phyloP scores from a whole-genome alignment of 2,797 vertebrate genomes.

The Peromyscus attwateri region DNA sequence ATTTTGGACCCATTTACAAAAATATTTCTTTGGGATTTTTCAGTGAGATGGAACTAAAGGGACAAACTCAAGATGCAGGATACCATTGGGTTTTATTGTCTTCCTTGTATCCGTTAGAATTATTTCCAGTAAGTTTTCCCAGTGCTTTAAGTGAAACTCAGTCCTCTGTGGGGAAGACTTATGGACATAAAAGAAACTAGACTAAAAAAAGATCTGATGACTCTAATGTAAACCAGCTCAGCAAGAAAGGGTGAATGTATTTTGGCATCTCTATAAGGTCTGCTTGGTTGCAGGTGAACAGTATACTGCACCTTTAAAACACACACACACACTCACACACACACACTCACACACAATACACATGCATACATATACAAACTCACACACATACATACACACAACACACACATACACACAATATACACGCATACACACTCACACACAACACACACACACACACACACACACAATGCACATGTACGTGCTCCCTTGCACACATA shows the following conservation, averaged over 20 bases:
- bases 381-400: not conserved
- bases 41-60: slow-evolving; percentile 32
- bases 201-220: slow-evolving; percentile 61
- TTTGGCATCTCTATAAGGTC: slow-evolving; percentile 63
- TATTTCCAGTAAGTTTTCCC: slow-evolving; percentile 32
- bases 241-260: slow-evolving; percentile 44
- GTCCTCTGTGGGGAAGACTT: not conserved
- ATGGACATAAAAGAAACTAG: not conserved
- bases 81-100: not conserved
- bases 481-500: no score
- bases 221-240: slow-evolving; percentile 60
- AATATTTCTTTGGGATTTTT: slow-evolving; percentile 28
- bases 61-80: not conserved
- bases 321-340: no score
- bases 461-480: no score
- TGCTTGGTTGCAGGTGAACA: slow-evolving; percentile 72
- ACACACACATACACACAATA: not conserved
- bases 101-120: not conserved
- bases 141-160: slow-evolving; percentile 42
- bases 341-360: no score
- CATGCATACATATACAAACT: no score
- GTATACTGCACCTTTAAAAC: slow-evolving; percentile 50
- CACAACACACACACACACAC: not conserved
- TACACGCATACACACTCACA: not conserved
- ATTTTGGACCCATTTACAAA: slow-evolving; percentile 37